Evolutionary conservation across 2,888 invertebrate species (phyloP).

Genomic region (Eurois occulta): DNA sequence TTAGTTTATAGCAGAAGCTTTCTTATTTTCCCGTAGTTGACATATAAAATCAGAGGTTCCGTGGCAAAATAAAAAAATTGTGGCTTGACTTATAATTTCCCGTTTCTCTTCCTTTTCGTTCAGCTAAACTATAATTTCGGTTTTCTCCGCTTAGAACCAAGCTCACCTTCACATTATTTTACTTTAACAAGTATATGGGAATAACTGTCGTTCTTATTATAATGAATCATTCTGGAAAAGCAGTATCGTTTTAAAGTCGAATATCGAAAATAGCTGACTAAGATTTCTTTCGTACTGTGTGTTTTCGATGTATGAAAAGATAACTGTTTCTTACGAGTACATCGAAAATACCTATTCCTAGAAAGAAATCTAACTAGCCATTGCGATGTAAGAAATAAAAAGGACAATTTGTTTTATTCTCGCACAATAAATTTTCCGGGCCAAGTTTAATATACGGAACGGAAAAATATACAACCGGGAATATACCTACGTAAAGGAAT

Average conservation of each 20-base stretch:
- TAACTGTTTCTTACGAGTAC: neutral
- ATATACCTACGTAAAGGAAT: slow-evolving; percentile 2
- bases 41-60: no score
- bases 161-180: neutral
- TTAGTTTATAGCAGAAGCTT: no score
- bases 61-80: no score
- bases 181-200: neutral
- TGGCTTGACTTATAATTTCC: no score
- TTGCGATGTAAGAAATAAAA: slow-evolving; percentile 2
- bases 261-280: neutral
- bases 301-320: neutral
- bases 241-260: neutral
- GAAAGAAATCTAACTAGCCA: neutral
- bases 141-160: neutral
- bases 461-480: slow-evolving; percentile 2
- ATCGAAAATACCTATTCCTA: no score
- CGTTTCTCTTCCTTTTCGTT: neutral
- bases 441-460: slow-evolving; percentile 8
- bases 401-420: slow-evolving; percentile 8
- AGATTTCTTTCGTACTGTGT: neutral
- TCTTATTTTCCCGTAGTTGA: no score
- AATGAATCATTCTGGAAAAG: neutral
- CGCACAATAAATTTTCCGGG: slow-evolving; percentile 6
- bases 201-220: neutral
- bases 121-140: neutral